Base-by-base conservation (phyloP, 2,888 invertebrate genomes). In the Neoascia interrupta region DNA sequence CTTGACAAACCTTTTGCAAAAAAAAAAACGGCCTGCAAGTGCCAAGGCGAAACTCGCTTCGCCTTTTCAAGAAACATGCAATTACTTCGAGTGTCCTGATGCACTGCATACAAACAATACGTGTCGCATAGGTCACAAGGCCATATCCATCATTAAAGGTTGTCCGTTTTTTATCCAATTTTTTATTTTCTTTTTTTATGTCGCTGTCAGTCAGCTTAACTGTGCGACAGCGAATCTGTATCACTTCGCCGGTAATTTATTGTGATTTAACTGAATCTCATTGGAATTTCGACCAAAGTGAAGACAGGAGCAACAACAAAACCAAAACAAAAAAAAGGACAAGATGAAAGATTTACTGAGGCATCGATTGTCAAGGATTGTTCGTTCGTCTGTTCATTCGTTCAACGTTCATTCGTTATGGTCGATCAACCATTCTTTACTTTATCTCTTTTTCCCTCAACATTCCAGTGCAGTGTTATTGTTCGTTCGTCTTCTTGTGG, bases 361-460 rank as follows among this genome's bases (percentile, higher is more conserved):
- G 72, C 79, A 79, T 79, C 79, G 79, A 79, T 79, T 79, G 79
- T 79, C 79, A 79, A 79, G 79, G 79, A 79, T 79, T 73, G 79
- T 79, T 79, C 72, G 72, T 73, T 79, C 72, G 72, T 73, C 79
- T 72, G 72, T 73, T 79, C 79, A 79, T 68, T 61, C 60, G 72
- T 61, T 73, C 72, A 79, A 41, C 79, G 72, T 79, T 79, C 79
- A 79, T 79, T 79, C 66, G 79, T 79, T 79, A 79, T 79, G 79
- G 79, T 79, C 79, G 79, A 79, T 79, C 79, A 79, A 79, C 60
- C 72, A 73, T 79, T 79, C 73, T 68, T 61, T 61, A 37, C 36
- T 39, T 72, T 61, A 56, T 37, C 54, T 63, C 49, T 49, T 31
- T 58, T 66, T 72, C 51, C 58, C 36, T 79, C 43, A 45, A 61